Evolutionary conservation across 1,140 invertebrate genomes (phyloP).

Genomic region (Drosophila rufa): DNA sequence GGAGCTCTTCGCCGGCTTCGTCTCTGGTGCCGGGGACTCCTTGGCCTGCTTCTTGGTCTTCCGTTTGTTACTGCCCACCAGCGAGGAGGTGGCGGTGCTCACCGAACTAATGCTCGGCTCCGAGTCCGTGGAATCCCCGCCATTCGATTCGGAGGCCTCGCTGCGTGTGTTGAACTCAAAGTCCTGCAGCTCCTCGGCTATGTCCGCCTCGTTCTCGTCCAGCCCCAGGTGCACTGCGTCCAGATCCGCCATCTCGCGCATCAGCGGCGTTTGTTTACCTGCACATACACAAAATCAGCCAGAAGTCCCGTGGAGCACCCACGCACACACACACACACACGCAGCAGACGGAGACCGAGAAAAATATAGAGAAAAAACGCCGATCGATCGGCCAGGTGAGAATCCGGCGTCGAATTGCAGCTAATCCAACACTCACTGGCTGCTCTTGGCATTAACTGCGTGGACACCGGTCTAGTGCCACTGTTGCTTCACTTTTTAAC

Average conservation of each 20-base stretch:
- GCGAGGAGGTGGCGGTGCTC: constrained; percentile 87
- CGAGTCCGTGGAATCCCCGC: constrained; percentile 88
- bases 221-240: constrained; percentile 90
- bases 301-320: constrained; percentile 38
- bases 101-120: constrained; percentile 90
- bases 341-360: constrained; percentile 49
- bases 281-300: constrained; percentile 23
- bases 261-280: constrained; percentile 74
- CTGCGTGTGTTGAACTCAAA: constrained; percentile 91
- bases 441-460: constrained; percentile 29
- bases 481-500: constrained; percentile 18
- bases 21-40: constrained; percentile 10
- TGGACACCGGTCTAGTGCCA: constrained; percentile 34
- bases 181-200: constrained; percentile 89
- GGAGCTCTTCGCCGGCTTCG: constrained; percentile 31
- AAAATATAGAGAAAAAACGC: constrained; percentile 80
- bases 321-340: constrained; percentile 28
- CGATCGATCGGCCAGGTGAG: constrained; percentile 71
- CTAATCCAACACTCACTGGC: constrained; percentile 54
- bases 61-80: constrained; percentile 85
- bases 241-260: constrained; percentile 84
- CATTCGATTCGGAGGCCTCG: constrained; percentile 88
- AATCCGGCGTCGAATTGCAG: constrained; percentile 29
- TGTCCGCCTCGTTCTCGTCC: constrained; percentile 90
- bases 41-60: constrained; percentile 85